Base-by-base conservation (phyloP, 2,888 invertebrate species). In the Thera obeliscata region DNA sequence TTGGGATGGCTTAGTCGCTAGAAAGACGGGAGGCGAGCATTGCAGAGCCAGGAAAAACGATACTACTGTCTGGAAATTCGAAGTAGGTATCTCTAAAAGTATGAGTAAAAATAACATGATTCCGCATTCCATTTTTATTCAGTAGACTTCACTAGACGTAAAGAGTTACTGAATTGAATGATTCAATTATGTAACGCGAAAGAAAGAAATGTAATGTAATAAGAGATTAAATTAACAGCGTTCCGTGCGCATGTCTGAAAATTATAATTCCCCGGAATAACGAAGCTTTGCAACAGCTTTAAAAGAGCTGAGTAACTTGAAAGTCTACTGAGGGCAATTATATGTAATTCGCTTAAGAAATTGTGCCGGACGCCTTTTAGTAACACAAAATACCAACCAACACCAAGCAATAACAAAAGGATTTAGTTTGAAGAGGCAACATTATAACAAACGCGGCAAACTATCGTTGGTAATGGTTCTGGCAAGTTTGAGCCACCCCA, bases 151-250 rank as follows among this genome's bases (percentile, higher is more conserved):
- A 33, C 9, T 43, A 55, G 33, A 61, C 46, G 50, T 36, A 57
- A 1, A 41, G 46, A 5, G n/a, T 61, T n/a, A 8, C 55, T 52
- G 41, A 66, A 65, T 56, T 64, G 56, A 70, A 71, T 68, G 41
- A 46, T 64, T 54, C 22, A 56, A 46, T 64, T 46, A 58, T 55
- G 49, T 55, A 59, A 67, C 55, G 7, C 35, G 49, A 55, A 43
- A 54, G 49, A 76, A 71, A 72, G 41, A 72, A 69, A 70, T 75
- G 9, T 76, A 81, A 77, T 79, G 69, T 79, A 86, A 84, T 78
- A 69, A 79, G 81, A 84, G 9, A 67, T 61, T 83, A 84, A 82
- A 78, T 75, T 22, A 72, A 76, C 78, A 80, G 77, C 75, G 75
- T 74, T 70, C 75, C 74, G 62, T 74, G 73, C 77, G 79, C 75